Conservation (phyloP, 2,888 invertebrate genomes). For the Pandemis corylana region DNA sequence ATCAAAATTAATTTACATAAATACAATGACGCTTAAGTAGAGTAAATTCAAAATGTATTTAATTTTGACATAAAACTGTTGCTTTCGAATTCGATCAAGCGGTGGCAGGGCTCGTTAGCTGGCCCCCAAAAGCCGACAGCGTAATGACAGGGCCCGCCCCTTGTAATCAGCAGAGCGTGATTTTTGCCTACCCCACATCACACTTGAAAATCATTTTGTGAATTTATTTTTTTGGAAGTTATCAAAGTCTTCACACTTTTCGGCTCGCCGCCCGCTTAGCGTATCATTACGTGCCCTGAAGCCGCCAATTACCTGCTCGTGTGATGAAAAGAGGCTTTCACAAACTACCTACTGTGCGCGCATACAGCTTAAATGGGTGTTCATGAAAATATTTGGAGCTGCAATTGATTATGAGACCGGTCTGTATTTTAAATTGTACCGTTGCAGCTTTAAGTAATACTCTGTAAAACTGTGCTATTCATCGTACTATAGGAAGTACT, state of each 20-base stretch:
- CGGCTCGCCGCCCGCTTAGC: conserved; percentile 64
- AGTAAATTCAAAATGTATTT: conserved; percentile 33
- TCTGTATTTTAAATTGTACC: conserved; percentile 19
- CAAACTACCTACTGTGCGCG: conserved; percentile 55
- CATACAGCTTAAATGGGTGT: conserved; percentile 28
- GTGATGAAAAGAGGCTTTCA: conserved; percentile 63
- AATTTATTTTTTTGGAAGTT: conserved; percentile 69
- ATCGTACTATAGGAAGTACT: background rate
- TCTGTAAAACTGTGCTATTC: background rate
- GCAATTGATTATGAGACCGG: conserved; percentile 27
- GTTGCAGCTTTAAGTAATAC: conserved; percentile 9
- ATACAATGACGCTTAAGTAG: conserved; percentile 1
- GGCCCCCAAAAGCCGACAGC: conserved; percentile 58
- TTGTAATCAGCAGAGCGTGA: conserved; percentile 70
- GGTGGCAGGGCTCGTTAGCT: conserved; percentile 63
- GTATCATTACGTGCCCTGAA: conserved; percentile 72
- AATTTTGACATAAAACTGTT: conserved; percentile 43
- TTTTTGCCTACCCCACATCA: conserved; percentile 76
- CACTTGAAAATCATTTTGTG: conserved; percentile 73
- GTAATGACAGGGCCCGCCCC: conserved; percentile 78
- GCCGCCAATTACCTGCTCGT: conserved; percentile 70
- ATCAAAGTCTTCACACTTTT: conserved; percentile 72
- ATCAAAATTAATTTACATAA: background rate
- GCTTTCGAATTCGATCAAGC: conserved; percentile 46
- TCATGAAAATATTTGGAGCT: conserved; percentile 36